Base-by-base conservation (phyloP, 1,140 invertebrate genomes). In the Diorhabda carinulata region DNA sequence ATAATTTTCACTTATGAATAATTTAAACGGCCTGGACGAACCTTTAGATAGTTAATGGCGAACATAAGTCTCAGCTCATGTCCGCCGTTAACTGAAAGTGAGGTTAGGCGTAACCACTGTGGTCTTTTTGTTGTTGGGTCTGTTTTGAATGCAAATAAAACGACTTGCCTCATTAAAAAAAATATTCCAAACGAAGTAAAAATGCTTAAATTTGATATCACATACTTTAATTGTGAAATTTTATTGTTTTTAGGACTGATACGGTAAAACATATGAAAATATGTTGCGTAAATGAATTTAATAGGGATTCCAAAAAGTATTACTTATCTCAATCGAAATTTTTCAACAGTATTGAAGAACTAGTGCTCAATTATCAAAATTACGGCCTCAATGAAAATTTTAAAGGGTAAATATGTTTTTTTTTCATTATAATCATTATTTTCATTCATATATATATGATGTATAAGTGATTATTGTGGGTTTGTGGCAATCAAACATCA, bases 231-330 rank as follows among this genome's bases (percentile, higher is more conserved):
- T 25, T 25, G 25, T 25, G 25, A 25, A 25, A 25, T 25, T 25
- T 25, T 25, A 25, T 25, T 1, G 25, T 25, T 84, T 85, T 42
- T 78, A 95, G 92, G 79, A 91, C 90, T 72, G 89, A 91, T 78
- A 88, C 89, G 66, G 92, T 95, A 56, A 96, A 96, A 80, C 96
- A 98, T 81, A 98, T 98, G 88, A 90, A 93, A 81, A 90, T 98
- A 74, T 92, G 89, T 76, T 85, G 87, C 61, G 84, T 86, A 61
- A 83, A 82, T 43, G 72, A 73, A 40, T 63, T 61, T n/a, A 45
- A 56, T 6, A 61, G 67, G 4, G 72, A 72, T 43, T 65, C 69
- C 81, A 84, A 69, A 57, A 87, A 88, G 62, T 95, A 91, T 81
- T 97, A 89, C 82, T 83, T 98, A 25, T 95, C 93, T 9, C 90